Conservation (phyloP, 92 coral and sea anemone species). For the Epizoanthus rinbou region DNA sequence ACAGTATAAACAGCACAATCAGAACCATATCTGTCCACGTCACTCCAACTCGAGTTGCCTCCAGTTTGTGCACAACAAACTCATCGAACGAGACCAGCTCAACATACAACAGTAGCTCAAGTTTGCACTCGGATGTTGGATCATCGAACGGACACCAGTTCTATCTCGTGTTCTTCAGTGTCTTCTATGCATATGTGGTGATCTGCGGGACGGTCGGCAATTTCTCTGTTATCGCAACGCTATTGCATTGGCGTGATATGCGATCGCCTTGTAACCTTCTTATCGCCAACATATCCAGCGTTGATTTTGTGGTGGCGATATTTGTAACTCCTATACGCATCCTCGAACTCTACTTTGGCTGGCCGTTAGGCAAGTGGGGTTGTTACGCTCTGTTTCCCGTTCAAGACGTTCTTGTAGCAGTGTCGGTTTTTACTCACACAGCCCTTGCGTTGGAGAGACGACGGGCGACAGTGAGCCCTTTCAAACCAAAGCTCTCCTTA, state of each 20-base stretch:
- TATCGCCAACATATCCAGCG: constrained; percentile 68
- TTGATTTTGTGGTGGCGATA: constrained; percentile 69
- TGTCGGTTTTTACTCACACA: constrained; percentile 73
- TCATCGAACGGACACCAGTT: not conserved
- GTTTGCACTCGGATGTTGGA: not conserved
- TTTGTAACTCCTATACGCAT: constrained; percentile 71
- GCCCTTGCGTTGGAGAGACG: constrained; percentile 74
- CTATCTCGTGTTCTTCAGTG: constrained; percentile 16
- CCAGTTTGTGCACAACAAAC: not conserved
- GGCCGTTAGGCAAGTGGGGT: constrained; percentile 71
- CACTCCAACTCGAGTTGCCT: not conserved
- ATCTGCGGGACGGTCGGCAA: constrained; percentile 71
- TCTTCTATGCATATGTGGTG: constrained; percentile 59
- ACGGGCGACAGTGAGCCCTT: constrained; percentile 75
- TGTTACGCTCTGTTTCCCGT: constrained; percentile 63
- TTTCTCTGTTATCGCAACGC: constrained; percentile 59
- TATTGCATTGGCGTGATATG: constrained; percentile 59
- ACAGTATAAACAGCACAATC: not conserved
- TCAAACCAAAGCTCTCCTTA: constrained; percentile 54
- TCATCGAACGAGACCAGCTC: not conserved
- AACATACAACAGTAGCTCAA: not conserved
- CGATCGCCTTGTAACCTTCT: constrained; percentile 70
- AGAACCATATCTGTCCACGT: not conserved
- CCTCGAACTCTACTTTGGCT: constrained; percentile 63
- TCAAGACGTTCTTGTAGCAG: constrained; percentile 72